phyloP scores from a whole-genome alignment of 2,888 invertebrate species.

The Icerya purchasi region DNA sequence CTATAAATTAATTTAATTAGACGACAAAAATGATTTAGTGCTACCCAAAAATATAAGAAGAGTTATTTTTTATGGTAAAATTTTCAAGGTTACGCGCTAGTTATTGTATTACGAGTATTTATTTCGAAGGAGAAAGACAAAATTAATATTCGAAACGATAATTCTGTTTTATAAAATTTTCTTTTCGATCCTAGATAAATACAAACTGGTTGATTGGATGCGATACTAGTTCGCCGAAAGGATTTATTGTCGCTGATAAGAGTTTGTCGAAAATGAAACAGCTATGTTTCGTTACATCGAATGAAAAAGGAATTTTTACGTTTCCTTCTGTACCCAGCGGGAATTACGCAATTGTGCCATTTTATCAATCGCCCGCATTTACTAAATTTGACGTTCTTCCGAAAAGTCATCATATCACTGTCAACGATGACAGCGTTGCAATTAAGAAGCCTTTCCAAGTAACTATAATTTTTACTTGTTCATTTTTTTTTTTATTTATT shows the following conservation, averaged over 20 bases:
- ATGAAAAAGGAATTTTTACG: constrained; percentile 47
- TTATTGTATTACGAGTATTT: too few relatives aligned
- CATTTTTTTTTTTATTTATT: too few relatives aligned
- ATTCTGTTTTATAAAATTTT: background rate
- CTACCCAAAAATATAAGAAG: too few relatives aligned
- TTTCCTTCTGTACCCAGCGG: constrained; percentile 67
- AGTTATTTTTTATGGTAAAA: too few relatives aligned
- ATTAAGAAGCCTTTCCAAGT: constrained; percentile 48
- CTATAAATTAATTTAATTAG: too few relatives aligned
- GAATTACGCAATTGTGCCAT: constrained; percentile 49
- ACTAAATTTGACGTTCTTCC: constrained; percentile 64
- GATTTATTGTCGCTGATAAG: constrained; percentile 28
- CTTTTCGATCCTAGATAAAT: too few relatives aligned
- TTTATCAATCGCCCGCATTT: constrained; percentile 36
- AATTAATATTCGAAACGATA: too few relatives aligned
- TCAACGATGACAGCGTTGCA: constrained; percentile 41
- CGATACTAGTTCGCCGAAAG: constrained; percentile 33
- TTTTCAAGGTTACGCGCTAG: background rate
- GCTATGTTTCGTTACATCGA: constrained; percentile 51
- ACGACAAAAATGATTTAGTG: too few relatives aligned
- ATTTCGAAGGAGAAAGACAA: too few relatives aligned
- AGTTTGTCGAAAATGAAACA: constrained; percentile 25
- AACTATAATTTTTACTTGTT: constrained; percentile 18
- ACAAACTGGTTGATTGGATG: constrained; percentile 26
- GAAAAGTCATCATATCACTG: constrained; percentile 40